Conservation (phyloP, 1,140 invertebrate genomes). For the Eriosoma lanigerum region DNA sequence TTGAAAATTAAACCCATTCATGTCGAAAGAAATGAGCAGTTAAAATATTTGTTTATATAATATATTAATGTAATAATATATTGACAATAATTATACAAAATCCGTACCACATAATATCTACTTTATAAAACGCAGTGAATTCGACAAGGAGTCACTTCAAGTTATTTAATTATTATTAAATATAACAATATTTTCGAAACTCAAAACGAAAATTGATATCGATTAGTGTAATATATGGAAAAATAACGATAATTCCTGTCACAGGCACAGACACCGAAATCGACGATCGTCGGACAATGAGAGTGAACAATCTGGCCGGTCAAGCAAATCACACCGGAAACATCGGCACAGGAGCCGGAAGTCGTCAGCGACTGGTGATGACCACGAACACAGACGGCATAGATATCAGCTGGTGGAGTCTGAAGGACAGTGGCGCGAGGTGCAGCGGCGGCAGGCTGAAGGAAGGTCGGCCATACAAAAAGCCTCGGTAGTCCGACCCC, state of each 20-base stretch:
- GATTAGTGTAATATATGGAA: no score
- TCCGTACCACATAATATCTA: no score
- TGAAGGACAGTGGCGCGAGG: constrained; percentile 82
- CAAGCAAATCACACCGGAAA: constrained; percentile 60
- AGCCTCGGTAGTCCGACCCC: constrained; percentile 63
- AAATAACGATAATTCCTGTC: not conserved
- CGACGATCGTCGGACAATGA: constrained; percentile 84
- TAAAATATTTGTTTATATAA: no score
- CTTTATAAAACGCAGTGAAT: no score
- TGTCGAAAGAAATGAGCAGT: no score
- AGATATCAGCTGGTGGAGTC: constrained; percentile 79
- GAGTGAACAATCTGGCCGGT: constrained; percentile 81
- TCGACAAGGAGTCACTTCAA: no score
- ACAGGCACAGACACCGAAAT: constrained; percentile 71
- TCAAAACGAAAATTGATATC: no score
- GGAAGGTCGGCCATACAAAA: constrained; percentile 66
- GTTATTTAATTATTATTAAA: no score
- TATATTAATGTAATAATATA: no score
- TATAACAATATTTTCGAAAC: no score
- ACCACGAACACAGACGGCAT: constrained; percentile 46
- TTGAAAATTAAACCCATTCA: no score
- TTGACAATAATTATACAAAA: no score
- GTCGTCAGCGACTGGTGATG: constrained; percentile 39
- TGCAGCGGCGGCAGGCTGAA: constrained; percentile 72
- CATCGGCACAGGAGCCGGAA: constrained; percentile 49